Conservation (phyloP, 2,797 vertebrate species). For the Crocodylus rhombifer region DNA sequence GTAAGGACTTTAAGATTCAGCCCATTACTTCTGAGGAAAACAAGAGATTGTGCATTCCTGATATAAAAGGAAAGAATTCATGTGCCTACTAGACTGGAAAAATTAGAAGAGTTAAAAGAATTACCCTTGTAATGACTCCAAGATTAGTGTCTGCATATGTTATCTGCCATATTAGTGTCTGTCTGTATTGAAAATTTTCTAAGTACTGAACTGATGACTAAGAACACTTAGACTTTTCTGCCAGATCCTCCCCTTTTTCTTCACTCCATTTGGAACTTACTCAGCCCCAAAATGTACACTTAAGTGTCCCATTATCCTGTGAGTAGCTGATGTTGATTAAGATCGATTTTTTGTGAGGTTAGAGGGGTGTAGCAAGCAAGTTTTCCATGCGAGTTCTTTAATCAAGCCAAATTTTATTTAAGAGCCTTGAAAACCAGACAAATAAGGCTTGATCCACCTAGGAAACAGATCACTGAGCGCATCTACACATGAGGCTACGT, state of each 20-base stretch:
- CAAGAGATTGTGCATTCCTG: not conserved
- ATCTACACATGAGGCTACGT: no score
- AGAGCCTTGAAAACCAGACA: fast-evolving
- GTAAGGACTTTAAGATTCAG: not conserved
- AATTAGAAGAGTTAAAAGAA: not conserved
- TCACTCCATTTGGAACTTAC: conserved; percentile 31
- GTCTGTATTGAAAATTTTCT: not conserved
- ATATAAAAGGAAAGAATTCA: conserved; percentile 3
- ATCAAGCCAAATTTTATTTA: not conserved
- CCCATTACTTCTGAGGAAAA: not conserved
- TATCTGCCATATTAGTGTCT: not conserved
- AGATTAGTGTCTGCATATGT: not conserved
- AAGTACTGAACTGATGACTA: not conserved
- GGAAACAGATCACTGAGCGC: not conserved
- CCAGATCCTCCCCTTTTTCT: conserved; percentile 20
- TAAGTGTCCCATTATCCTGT: conserved; percentile 20
- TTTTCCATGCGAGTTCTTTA: not conserved
- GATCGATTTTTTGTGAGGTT: not conserved
- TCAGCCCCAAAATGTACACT: conserved; percentile 6
- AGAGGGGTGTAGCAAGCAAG: not conserved
- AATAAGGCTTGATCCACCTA: not conserved
- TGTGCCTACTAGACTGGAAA: not conserved
- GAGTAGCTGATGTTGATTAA: not conserved
- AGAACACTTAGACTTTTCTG: not conserved
- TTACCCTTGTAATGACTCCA: not conserved